phyloP scores from a whole-genome alignment of 92 coral and sea anemone genomes.

The Epizoanthus illoricatus region DNA sequence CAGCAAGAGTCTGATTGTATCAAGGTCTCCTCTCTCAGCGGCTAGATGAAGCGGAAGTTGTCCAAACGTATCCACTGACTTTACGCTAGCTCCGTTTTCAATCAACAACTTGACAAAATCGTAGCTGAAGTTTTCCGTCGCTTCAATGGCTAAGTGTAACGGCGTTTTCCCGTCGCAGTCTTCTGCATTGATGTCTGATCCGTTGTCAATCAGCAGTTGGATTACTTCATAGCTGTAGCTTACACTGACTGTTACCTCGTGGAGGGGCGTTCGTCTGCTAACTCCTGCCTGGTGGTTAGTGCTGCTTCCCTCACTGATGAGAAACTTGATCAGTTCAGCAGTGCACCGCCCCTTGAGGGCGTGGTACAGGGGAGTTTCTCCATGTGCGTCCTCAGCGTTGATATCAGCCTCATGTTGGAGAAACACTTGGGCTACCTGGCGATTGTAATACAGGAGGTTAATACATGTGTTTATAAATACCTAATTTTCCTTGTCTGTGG shows the following conservation, averaged over 20 bases:
- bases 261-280: conserved; percentile 26
- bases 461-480: neutral
- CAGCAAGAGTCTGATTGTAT: conserved; percentile 21
- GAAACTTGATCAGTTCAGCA: conserved; percentile 32
- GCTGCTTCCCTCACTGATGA: conserved; percentile 15
- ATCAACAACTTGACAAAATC: conserved; percentile 39
- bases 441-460: neutral
- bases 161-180: conserved; percentile 43
- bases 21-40: conserved; percentile 25
- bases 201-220: conserved; percentile 15
- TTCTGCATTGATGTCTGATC: conserved; percentile 14
- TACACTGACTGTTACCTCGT: conserved; percentile 12
- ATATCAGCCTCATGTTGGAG: conserved; percentile 4
- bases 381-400: conserved; percentile 1
- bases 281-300: conserved; percentile 1
- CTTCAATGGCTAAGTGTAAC: conserved; percentile 49
- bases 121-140: conserved; percentile 33
- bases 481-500: too few relatives aligned
- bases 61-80: conserved; percentile 33
- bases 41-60: conserved; percentile 39
- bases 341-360: conserved; percentile 36
- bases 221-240: conserved; percentile 20
- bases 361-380: conserved; percentile 42
- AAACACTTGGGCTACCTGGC: conserved; percentile 28
- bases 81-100: conserved; percentile 31